Percentiles rank a stretch among this genome's conserved stretches.
Evolutionary conservation across 2,797 vertebrate genomes (phyloP).

Genomic region (Microctenopoma lineatum): DNA sequence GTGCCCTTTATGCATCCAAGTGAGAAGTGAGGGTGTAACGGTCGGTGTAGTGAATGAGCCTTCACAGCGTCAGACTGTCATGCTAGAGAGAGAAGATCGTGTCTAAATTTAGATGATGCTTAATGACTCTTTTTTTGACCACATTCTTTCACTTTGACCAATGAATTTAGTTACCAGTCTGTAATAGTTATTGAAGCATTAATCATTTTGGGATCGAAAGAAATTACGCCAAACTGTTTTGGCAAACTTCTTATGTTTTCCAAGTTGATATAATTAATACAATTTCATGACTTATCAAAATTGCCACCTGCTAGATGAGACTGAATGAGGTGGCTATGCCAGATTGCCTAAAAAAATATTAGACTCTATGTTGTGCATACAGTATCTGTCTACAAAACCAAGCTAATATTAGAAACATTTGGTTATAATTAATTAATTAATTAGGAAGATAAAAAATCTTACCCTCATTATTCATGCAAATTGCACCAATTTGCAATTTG

Average conservation of each 20-base stretch:
- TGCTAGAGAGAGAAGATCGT: slow-evolving; percentile 9
- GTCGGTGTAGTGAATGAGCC: slow-evolving; percentile 30
- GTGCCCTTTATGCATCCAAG: slow-evolving; percentile 41
- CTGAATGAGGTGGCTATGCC: background rate
- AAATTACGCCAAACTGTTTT: background rate
- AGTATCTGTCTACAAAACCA: background rate
- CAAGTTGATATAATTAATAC: background rate
- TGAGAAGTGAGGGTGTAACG: slow-evolving; percentile 35
- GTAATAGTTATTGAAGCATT: background rate
- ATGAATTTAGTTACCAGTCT: background rate
- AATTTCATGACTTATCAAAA: background rate
- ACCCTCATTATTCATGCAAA: background rate
- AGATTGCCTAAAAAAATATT: background rate
- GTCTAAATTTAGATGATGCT: background rate
- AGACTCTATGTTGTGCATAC: background rate
- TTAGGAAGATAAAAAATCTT: too few species aligned
- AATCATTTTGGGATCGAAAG: too few species aligned
- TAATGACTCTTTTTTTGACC: background rate
- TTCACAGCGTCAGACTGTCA: slow-evolving; percentile 27
- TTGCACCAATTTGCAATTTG: background rate
- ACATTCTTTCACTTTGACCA: background rate
- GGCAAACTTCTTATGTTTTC: background rate
- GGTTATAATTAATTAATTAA: too few species aligned
- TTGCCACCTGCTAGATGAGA: background rate
- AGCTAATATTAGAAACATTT: background rate